Base-by-base conservation (phyloP, 2,797 vertebrate species). In the Orientallactaga sibirica region DNA sequence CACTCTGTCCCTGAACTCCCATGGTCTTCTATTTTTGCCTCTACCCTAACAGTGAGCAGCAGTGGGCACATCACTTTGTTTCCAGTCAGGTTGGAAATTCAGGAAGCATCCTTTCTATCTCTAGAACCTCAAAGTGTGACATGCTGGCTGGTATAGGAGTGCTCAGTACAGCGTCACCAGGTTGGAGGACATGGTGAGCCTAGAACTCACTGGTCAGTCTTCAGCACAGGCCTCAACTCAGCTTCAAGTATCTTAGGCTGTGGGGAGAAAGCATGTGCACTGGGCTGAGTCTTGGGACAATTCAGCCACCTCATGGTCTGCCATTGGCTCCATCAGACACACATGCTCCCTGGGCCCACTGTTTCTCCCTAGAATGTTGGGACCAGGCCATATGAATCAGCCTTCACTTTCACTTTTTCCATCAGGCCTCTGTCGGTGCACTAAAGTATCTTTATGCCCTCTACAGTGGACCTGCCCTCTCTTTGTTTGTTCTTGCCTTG, bases 21-120 rank as follows among this genome's bases (percentile, higher is more conserved):
- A 1, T 1, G 0, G n/a, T 1, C 19, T 43, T 68, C 14, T 62
- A 14, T 25, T 81, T 67, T 55, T 48, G 62, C 73, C 29, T 43
- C n/a, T n/a, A 0, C 43, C 43, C 0, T 14, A 24, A 18, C 4
- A 18, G 11, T 2, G 8, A 1, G 5, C 3, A 11, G 70, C 78
- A 6, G 15, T 5, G 25, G 48, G 22, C 43, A 12, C 18, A 48
- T 24, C 15, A 2, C 2, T 58, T 58, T 4, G 22, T n/a, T 27
- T 29, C 55, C 18, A 15, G 87, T 33, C 76, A 41, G n/a, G 24
- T 1, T 24, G 66, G 62, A 73, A 27, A 55, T 37, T 73, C 19
- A 27, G 66, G 5, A n/a, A 4, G 16, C 6, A 48, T 80, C 61
- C 52, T 48, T 0, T 29, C 41, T 25, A 58, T 37, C 73, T 9